A percentile compares a stretch with the other conserved stretches of the same genome.
Conservation (phyloP, 2,888 invertebrate species). For the Cybosia mesomella region DNA sequence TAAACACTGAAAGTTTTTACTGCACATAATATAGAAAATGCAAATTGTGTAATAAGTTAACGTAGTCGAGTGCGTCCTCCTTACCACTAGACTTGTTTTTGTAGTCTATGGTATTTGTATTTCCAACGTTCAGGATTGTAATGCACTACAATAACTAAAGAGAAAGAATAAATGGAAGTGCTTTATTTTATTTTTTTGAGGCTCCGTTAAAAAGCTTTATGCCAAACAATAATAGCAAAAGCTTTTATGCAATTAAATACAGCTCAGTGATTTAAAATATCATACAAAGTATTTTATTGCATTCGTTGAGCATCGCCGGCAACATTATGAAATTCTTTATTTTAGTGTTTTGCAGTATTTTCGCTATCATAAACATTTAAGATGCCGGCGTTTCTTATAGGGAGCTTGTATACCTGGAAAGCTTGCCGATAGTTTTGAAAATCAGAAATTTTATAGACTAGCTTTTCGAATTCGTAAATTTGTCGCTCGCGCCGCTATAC, state of each 20-base stretch:
- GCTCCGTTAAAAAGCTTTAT: constrained; percentile 19
- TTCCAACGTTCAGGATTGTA: neutral
- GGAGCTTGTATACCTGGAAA: too few species aligned
- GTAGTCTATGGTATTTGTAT: neutral
- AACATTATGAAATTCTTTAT: constrained; percentile 13
- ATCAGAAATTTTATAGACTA: too few species aligned
- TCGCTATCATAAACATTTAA: neutral
- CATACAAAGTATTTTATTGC: constrained; percentile 14
- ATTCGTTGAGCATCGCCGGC: constrained; percentile 8
- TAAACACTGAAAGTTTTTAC: neutral
- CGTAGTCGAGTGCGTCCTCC: neutral
- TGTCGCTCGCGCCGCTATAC: too few species aligned
- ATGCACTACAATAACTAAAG: constrained; percentile 11
- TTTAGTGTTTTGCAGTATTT: neutral
- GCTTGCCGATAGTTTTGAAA: too few species aligned
- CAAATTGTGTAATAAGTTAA: neutral
- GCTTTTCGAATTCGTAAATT: too few species aligned
- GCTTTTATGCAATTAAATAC: constrained; percentile 28
- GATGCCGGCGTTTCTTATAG: too few species aligned
- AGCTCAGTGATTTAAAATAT: constrained; percentile 24
- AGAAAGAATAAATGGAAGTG: constrained; percentile 5
- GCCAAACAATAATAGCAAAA: constrained; percentile 23
- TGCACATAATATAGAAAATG: neutral
- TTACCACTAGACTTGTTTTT: neutral
- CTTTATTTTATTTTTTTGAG: constrained; percentile 15